Conservation (phyloP, 1,140 invertebrate species). For the Ptiloglossa arizonensis region DNA sequence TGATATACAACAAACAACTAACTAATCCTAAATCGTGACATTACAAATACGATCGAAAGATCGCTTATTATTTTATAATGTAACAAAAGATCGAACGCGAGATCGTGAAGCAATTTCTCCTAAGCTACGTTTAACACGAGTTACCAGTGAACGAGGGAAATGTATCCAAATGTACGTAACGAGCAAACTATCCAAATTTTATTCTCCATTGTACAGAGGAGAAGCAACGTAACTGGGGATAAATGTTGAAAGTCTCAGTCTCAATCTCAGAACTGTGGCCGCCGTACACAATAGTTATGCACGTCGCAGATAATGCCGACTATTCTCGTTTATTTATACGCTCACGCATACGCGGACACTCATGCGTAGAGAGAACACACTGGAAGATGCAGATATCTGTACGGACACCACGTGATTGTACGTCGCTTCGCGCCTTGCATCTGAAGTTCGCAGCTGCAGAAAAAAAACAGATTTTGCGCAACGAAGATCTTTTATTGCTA, state of each 20-base stretch:
- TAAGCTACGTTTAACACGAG: too few species aligned
- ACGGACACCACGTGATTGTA: slow-evolving; percentile 40
- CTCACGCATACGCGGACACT: slow-evolving; percentile 18
- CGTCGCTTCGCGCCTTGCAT: slow-evolving; percentile 29
- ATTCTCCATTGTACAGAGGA: neutral
- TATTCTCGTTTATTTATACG: slow-evolving; percentile 44
- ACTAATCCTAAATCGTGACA: too few species aligned
- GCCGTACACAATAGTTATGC: slow-evolving; percentile 38
- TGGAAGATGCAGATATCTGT: slow-evolving; percentile 34
- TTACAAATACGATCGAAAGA: neutral
- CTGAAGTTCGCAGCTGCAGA: slow-evolving; percentile 38
- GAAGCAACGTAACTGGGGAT: neutral
- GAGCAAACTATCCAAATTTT: neutral
- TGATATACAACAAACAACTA: too few species aligned
- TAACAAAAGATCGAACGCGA: neutral
- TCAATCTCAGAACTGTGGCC: slow-evolving; percentile 1
- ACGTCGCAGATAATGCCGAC: slow-evolving; percentile 45
- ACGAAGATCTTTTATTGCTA: neutral
- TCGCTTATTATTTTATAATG: neutral
- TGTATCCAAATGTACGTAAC: neutral
- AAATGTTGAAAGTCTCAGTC: neutral
- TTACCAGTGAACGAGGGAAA: neutral
- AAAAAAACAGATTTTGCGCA: slow-evolving; percentile 26
- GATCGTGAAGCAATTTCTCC: neutral
- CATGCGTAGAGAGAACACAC: slow-evolving; percentile 18